Conservation (phyloP, 2,888 invertebrate species). For the Perizoma flavofasciatum region DNA sequence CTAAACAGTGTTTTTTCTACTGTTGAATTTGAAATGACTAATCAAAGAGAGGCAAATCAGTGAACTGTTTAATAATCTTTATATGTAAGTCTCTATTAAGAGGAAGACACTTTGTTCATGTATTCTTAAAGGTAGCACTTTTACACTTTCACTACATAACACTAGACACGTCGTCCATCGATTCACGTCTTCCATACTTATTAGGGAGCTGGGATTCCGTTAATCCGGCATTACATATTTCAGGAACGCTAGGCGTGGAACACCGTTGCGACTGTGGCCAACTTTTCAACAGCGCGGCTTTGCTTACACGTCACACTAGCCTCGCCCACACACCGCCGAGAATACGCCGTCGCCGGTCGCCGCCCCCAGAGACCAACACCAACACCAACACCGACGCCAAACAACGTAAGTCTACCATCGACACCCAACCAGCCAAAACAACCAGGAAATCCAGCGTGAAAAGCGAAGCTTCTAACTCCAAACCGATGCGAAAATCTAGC, state of each 20-base stretch:
- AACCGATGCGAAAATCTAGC: slow-evolving; percentile 28
- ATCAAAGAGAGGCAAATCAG: too few relatives aligned
- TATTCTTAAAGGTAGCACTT: too few relatives aligned
- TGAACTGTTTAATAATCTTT: too few relatives aligned
- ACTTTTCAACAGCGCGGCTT: slow-evolving; percentile 72
- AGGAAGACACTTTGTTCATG: too few relatives aligned
- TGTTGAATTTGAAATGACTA: too few relatives aligned
- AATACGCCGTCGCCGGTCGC: slow-evolving; percentile 65
- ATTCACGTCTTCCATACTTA: background rate
- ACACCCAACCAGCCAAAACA: slow-evolving; percentile 26
- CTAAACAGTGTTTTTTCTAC: too few relatives aligned
- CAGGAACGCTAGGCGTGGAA: slow-evolving; percentile 62
- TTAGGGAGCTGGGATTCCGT: background rate
- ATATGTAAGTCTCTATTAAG: too few relatives aligned
- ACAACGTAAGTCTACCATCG: slow-evolving; percentile 33
- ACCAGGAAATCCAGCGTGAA: slow-evolving; percentile 50
- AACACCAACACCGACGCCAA: slow-evolving; percentile 34
- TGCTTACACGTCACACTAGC: slow-evolving; percentile 70
- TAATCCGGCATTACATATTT: background rate
- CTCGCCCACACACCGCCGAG: slow-evolving; percentile 81
- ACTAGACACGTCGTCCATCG: too few relatives aligned
- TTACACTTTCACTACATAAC: too few relatives aligned
- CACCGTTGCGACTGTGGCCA: slow-evolving; percentile 82
- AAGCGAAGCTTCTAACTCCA: slow-evolving; percentile 39
- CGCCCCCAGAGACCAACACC: slow-evolving; percentile 45